Percentiles rank a stretch among this genome's conserved stretches.
These are phyloP conservation scores for Onychorhynchus coronatus DNA, from an alignment of 2,113 vertebrate species.

Conservation along the genomic window DNA sequence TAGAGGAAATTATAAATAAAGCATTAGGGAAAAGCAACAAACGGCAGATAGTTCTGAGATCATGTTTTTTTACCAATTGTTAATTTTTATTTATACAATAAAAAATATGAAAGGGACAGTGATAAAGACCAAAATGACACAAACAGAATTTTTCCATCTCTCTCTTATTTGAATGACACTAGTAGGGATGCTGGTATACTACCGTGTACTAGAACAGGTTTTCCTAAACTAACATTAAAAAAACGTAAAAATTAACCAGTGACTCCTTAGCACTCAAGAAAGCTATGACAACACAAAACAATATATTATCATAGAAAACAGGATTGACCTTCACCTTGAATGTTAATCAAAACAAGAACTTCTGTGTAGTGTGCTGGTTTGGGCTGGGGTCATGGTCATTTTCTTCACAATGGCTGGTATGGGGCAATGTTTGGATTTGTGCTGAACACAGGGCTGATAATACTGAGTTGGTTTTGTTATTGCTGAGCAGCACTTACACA, in stretches of 20 bases:
- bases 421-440: neutral
- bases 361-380: neutral
- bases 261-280: neutral
- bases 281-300: neutral
- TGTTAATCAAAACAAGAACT: neutral
- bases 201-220: neutral
- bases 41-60: neutral
- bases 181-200: neutral
- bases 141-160: neutral
- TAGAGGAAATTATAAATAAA: neutral
- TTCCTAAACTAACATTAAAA: neutral
- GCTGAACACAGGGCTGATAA: neutral
- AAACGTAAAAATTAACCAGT: neutral
- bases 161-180: neutral
- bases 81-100: neutral
- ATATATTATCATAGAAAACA: neutral
- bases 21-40: neutral
- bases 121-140: neutral
- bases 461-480: neutral
- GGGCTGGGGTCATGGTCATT: neutral
- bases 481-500: neutral
- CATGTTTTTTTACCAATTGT: neutral
- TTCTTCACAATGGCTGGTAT: neutral
- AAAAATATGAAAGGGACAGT: neutral
- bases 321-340: neutral